These are phyloP conservation scores for Rutilus rutilus DNA, from an alignment of 2,113 vertebrate genomes.

Conservation along the genomic window DNA sequence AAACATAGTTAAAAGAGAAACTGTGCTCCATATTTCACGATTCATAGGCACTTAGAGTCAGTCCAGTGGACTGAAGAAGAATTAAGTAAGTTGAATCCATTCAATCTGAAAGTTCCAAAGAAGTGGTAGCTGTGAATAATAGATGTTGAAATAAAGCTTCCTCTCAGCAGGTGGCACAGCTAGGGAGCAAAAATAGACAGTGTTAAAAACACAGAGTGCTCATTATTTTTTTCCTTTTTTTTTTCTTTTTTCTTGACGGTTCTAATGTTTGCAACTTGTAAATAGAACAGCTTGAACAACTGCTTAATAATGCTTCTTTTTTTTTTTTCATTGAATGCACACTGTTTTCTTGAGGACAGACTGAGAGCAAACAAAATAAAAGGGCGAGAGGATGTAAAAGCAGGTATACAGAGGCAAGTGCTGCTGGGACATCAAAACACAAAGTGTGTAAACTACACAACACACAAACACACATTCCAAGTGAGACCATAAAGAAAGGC, in stretches of 20 bases:
- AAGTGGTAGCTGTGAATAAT: conserved; percentile 72
- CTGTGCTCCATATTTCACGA: background rate
- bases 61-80: background rate
- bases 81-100: background rate
- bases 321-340: background rate
- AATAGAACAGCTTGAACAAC: background rate
- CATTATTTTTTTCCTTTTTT: conserved; percentile 29
- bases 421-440: background rate
- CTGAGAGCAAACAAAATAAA: background rate
- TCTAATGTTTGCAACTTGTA: background rate
- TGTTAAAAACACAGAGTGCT: conserved; percentile 47
- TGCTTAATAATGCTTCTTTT: background rate
- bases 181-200: conserved; percentile 64
- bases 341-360: background rate
- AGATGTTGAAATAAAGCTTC: conserved; percentile 61
- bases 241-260: background rate
- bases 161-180: conserved; percentile 64
- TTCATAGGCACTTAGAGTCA: background rate
- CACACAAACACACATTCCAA: background rate
- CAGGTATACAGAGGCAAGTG: background rate
- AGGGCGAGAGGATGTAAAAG: background rate
- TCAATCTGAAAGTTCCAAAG: conserved; percentile 54
- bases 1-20: background rate
- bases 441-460: background rate
- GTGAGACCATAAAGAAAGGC: background rate